phyloP scores from a whole-genome alignment of 2,888 invertebrate species.

The Hydrotaea diabolus region DNA sequence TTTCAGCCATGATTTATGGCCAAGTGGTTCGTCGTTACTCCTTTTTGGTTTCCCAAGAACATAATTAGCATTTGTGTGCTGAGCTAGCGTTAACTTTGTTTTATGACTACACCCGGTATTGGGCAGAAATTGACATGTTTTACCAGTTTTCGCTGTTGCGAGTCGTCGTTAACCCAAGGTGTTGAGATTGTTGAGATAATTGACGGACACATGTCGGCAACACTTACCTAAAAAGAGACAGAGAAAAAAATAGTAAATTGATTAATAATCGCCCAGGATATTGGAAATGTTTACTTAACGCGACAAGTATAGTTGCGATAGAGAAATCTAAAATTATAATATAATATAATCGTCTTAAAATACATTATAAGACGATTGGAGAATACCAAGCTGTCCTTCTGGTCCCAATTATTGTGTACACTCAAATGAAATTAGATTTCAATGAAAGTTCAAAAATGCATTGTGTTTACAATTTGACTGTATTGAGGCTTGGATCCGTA shows the following conservation, averaged over 20 bases:
- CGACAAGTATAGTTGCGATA: no score
- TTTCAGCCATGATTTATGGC: slow-evolving; percentile 57
- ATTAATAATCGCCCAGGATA: neutral
- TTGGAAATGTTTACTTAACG: no score
- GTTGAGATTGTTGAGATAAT: slow-evolving; percentile 13
- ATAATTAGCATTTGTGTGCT: slow-evolving; percentile 15
- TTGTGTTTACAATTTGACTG: no score
- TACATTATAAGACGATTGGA: no score
- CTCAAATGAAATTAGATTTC: no score
- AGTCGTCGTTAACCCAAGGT: slow-evolving; percentile 11
- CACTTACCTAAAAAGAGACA: slow-evolving; percentile 63
- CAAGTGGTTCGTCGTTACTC: neutral
- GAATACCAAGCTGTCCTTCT: no score
- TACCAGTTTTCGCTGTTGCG: slow-evolving; percentile 32
- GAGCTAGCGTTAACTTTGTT: neutral
- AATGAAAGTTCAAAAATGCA: no score
- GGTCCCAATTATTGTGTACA: no score
- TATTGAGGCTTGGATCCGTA: no score
- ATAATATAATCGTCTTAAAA: no score
- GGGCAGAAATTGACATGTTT: neutral
- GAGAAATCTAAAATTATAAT: no score
- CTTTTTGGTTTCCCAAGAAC: neutral
- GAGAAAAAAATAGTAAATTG: neutral
- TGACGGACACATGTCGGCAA: neutral
- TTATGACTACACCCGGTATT: neutral